Base-by-base conservation (phyloP, 2,797 vertebrate species). In the Coracias cyanogaster region DNA sequence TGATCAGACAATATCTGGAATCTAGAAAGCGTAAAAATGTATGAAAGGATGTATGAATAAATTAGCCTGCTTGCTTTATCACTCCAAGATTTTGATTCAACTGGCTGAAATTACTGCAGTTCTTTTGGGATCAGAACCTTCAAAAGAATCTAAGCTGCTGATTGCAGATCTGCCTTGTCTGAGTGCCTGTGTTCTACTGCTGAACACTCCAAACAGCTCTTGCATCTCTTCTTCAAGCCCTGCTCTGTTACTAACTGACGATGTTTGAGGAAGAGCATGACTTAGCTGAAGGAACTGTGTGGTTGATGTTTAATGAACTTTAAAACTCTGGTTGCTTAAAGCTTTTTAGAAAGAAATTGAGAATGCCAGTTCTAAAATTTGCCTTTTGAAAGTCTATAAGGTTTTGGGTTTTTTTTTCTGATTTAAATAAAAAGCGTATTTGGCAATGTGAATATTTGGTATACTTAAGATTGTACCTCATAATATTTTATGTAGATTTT, bases 51-150 rank as follows among this genome's bases (percentile, higher is more conserved):
- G 3, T n/a, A 45, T 3, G 2, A 87, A 60, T 93, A 76, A 62
- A 86, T 73, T 57, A 67, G 10, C 12, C 12, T 39, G 7, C 15
- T 91, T 66, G 28, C 52, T 85, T 81, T 49, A 29, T 87, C 5
- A n/a, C 5, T 86, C 16, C 35, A 52, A 31, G 57, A 8, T 73
- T 93, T 95, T 71, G n/a, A 93, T 86, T 95, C 26, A 73, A 61
- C 12, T 49, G 16, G 33, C 58, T 65, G 46, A 3, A 22, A 66
- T 93, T 80, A 60, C 10, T 55, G 17, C 7, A 69, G 22, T 15
- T 67, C 61, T 72, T 64, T 51, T 51, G 37, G 21, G 17, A 11
- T 89, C 26, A 73, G 28, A 92, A 25, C 21, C 45, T 48, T 57
- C 0, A 46, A 79, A 64, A 86, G 70, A 66, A 37, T 35, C 67